Evolutionary conservation across 1,140 invertebrate genomes (phyloP), one percentile per base, ranked within the genome.

Genomic region (Anastrepha obliqua): DNA sequence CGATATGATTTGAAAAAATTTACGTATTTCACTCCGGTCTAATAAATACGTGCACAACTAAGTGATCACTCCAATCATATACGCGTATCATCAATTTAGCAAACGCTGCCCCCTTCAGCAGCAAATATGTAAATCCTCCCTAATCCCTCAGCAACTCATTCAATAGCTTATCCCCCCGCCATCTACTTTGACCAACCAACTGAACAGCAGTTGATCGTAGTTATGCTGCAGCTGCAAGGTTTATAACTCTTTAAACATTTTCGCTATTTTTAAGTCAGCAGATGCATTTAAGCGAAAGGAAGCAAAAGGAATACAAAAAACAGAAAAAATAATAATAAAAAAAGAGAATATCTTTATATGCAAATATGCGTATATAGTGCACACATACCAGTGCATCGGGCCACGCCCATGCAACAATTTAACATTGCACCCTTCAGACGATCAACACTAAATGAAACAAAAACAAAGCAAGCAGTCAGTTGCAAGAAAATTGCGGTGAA

Each of bases 231-330:
- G 64, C 7, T 42, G 64, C 64, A 20, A 67, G 11, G 13, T 39
- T 67, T 67, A 67, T 29, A 67, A 67, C 64, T 67, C 29, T 67
- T 67, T 67, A 29, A 67, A 67, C 20, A 67, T 29, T 67, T 67
- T 39, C 11, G 20, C 64, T 29, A 8, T 67, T 67, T 67, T 39
- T 20, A 67, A 67, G 64, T n/a, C 29, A 8, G 13, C 64, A 42
- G 9, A 11, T 8, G 64, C 64, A 67, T n/a, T 67, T 67, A 67
- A 67, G 64, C 64, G 64, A 39, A 67, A 42, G 64, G 11, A 39
- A 67, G 39, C 29, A 39, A 67, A 65, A 64, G 4, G 17, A 20
- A 67, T 29, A 42, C 64, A 39, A 65, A 5, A 65, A 29, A 11
- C 64, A 67, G 3, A 39, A n/a, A 4, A 9, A 29, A 0, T 4